phyloP scores from a whole-genome alignment of 1,140 invertebrate species.

The Pseudomyrmex gracilis region DNA sequence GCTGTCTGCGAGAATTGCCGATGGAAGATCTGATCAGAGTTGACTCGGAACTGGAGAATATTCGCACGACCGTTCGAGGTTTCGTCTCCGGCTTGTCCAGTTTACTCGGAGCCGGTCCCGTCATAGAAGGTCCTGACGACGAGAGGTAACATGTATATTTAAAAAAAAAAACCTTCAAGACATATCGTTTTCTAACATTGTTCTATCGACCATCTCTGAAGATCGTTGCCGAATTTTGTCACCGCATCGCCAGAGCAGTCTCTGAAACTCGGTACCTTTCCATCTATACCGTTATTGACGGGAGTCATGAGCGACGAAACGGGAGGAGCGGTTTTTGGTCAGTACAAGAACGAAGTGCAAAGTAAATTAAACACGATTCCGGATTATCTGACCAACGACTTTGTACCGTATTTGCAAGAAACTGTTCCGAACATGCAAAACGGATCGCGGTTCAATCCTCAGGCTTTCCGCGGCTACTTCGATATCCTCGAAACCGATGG shows the following conservation, averaged over 20 bases:
- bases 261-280: slow-evolving; percentile 85
- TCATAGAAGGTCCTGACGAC: slow-evolving; percentile 89
- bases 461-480: slow-evolving; percentile 78
- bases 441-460: slow-evolving; percentile 69
- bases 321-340: slow-evolving; percentile 87
- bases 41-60: slow-evolving; percentile 85
- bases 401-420: slow-evolving; percentile 83
- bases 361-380: slow-evolving; percentile 83
- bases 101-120: slow-evolving; percentile 85
- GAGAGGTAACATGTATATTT: slow-evolving; percentile 73
- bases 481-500: slow-evolving; percentile 43
- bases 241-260: slow-evolving; percentile 86
- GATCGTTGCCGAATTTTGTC: slow-evolving; percentile 87
- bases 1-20: slow-evolving; percentile 86
- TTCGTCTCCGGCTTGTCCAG: slow-evolving; percentile 84
- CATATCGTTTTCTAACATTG: background rate
- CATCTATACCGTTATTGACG: slow-evolving; percentile 88
- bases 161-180: background rate
- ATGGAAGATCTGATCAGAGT: slow-evolving; percentile 79
- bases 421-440: slow-evolving; percentile 74
- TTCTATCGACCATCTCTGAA: slow-evolving; percentile 49
- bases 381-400: slow-evolving; percentile 86
- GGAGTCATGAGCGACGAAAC: slow-evolving; percentile 91
- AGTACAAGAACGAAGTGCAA: slow-evolving; percentile 84
- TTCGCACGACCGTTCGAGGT: slow-evolving; percentile 81